Base-by-base conservation (phyloP, 2,797 vertebrate species). In the Sebastes dallii region DNA sequence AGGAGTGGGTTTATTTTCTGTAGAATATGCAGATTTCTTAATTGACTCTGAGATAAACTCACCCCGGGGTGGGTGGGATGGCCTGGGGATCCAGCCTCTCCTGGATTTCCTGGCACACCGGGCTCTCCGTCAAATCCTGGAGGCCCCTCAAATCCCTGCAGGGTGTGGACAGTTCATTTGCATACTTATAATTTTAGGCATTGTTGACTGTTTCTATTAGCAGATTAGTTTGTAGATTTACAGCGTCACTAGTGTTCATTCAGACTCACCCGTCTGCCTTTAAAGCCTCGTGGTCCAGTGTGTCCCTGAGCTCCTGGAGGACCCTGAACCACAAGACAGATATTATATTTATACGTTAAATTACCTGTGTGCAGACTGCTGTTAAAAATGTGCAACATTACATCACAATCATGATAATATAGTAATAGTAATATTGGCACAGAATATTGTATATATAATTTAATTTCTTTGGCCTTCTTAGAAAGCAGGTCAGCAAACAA, bases 101-200 rank as follows among this genome's bases (percentile, higher is more conserved):
- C 98, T 34, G 98, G 98, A n/a, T 97, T 96, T 75, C 98, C 98
- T 87, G 98, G 98, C 18, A 99, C 90, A 69, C 98, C 98, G 1
- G 98, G 98, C 80, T 98, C 97, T 18, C 98, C 98, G 72, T 99
- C 98, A 78, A 97, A 94, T 32, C 98, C 98, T 84, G 95, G 93
- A 81, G 98, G 97, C 78, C 98, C 98, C 58, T 87, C 87, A 70
- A 95, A 95, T 92, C 98, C 98, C 98, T 99, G 87, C 25, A 84
- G 54, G 12, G 65, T 54, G 9, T n/a, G 20, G 8, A 54, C 46
- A 20, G 46, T 50, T 50, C 0, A 46, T 14, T 42, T 42, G 39
- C 13, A 39, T 39, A 39, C 36, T 39, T 39, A 34, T 34, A 34
- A 34, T 34, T 34, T 34, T 14, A 42, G 39, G 39, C 6, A 42